Conservation (phyloP, 2,113 vertebrate genomes). For the Monarcha castaneiventris region DNA sequence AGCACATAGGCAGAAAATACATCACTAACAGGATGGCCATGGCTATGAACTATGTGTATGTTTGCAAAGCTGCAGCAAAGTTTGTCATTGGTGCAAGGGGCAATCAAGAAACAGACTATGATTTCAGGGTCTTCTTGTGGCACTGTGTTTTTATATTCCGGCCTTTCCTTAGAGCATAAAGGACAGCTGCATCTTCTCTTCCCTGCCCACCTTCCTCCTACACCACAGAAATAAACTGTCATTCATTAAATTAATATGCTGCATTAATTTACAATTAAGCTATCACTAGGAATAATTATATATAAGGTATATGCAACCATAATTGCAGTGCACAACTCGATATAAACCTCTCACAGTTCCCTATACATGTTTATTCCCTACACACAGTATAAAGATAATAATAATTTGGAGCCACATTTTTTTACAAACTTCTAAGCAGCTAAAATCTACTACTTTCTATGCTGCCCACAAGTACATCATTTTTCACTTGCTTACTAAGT, state of each 20-base stretch:
- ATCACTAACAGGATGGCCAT: neutral
- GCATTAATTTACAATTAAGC: slow-evolving; percentile 36
- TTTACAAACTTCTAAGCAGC: neutral
- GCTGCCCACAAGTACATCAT: neutral
- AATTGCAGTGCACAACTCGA: neutral
- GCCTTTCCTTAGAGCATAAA: neutral
- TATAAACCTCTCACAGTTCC: neutral
- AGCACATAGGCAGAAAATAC: neutral
- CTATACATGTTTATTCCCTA: neutral
- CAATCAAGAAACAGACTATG: neutral
- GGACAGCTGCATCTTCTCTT: neutral
- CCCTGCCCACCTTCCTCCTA: slow-evolving; percentile 10
- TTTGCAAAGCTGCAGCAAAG: neutral
- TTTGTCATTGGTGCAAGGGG: neutral
- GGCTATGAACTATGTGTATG: neutral
- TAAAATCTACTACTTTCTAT: neutral
- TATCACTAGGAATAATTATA: slow-evolving; percentile 1
- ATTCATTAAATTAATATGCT: slow-evolving; percentile 1
- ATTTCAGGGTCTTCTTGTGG: neutral
- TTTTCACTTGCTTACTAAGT: neutral
- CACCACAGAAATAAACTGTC: neutral
- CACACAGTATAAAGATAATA: neutral
- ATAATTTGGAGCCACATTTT: neutral
- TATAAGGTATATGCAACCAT: neutral
- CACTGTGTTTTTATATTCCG: neutral